Evolutionary conservation across 2,797 vertebrate species (phyloP).

Genomic region (Sylvilagus floridanus): DNA sequence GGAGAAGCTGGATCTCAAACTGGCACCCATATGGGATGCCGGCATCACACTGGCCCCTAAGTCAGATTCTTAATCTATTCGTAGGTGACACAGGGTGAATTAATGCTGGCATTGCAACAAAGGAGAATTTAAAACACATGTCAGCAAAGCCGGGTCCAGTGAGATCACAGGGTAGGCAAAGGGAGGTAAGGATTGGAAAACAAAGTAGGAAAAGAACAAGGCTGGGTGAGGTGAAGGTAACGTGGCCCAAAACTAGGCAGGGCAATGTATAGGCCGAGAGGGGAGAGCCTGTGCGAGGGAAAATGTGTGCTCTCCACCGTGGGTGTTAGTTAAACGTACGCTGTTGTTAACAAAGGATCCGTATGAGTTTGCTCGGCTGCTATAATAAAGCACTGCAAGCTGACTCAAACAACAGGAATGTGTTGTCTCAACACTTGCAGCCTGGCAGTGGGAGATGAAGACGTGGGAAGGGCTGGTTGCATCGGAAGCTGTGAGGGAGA

Average conservation of each 20-base stretch:
- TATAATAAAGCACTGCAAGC: background rate
- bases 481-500: background rate
- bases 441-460: background rate
- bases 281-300: background rate
- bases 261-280: background rate
- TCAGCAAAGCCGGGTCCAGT: background rate
- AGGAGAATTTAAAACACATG: background rate
- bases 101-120: background rate
- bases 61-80: background rate
- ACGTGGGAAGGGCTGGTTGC: background rate
- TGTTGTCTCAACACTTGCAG: background rate
- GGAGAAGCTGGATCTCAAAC: no score
- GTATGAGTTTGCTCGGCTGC: background rate
- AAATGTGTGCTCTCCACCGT: background rate
- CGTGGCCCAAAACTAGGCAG: background rate
- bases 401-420: background rate
- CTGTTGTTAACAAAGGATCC: background rate
- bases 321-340: background rate
- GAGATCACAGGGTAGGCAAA: no score
- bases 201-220: background rate
- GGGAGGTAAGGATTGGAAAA: background rate
- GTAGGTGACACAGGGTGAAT: background rate
- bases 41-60: background rate
- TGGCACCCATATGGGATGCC: no score
- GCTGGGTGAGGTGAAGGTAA: background rate